Conservation (phyloP, 2,797 vertebrate species). For the Adelosebastes latens region DNA sequence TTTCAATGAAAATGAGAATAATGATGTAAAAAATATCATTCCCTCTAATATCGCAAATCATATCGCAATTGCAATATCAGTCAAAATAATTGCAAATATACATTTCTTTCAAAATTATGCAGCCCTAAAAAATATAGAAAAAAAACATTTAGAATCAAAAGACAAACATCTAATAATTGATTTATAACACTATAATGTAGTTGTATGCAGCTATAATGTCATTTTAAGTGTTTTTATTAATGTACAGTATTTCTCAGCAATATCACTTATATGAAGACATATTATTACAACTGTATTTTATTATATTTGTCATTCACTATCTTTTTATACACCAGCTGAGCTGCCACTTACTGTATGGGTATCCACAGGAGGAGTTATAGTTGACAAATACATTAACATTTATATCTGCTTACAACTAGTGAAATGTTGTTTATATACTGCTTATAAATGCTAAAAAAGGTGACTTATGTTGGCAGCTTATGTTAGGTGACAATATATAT, state of each 20-base stretch:
- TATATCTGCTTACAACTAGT: not conserved
- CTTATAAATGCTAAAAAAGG: not conserved
- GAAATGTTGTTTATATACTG: not conserved
- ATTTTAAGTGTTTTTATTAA: not conserved
- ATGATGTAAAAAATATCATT: too few relatives aligned
- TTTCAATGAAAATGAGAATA: too few relatives aligned
- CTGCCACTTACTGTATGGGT: not conserved
- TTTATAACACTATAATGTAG: not conserved
- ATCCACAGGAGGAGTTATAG: not conserved
- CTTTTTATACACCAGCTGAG: not conserved
- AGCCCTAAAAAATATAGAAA: not conserved
- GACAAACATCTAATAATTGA: not conserved
- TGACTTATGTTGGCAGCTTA: not conserved
- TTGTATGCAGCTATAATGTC: not conserved
- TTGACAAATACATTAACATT: not conserved
- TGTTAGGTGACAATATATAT: too few relatives aligned
- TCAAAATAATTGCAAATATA: too few relatives aligned
- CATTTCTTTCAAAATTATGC: too few relatives aligned
- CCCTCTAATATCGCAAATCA: too few relatives aligned
- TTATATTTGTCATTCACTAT: not conserved
- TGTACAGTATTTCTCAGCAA: not conserved
- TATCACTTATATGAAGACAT: not conserved
- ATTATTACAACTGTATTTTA: not conserved
- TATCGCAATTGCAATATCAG: too few relatives aligned
- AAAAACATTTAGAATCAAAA: not conserved